Evolutionary conservation across 2,888 invertebrate species (phyloP), one percentile per base, ranked within the genome.

Genomic region (Ceramica pisi): DNA sequence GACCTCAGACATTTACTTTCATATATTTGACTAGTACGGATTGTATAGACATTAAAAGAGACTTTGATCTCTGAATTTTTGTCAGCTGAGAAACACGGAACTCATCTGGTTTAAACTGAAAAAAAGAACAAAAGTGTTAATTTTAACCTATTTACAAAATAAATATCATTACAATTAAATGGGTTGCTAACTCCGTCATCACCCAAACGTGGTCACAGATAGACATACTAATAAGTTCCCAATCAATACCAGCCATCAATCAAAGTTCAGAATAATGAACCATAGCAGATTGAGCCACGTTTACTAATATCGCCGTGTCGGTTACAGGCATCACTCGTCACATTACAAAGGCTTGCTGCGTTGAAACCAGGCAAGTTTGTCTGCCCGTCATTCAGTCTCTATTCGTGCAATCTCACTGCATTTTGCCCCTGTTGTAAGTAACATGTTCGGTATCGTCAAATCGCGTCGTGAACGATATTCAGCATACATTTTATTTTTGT

Each of bases 281-380:
- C 48, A 12, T n/a, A 31, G n/a, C 38, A 70, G 56, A 62, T 71
- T 57, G 48, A 31, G 6, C 46, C 26, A 51, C 55, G 46, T 55
- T 50, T 53, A 38, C 23, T 50, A 67, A 76, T 67, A 67, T 60
- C 50, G 9, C 14, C 19, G 44, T 21, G 78, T 65, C 61, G 35
- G 53, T 51, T 46, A 61, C 82, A 81, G 57, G 57, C n/a, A 26
- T 60, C 19, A 12, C 56, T 66, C 38, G 71, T 56, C 70, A 64
- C 44, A 38, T 65, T 62, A 71, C 78, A 81, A 46, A 62, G 55
- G 65, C 67, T n/a, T 5, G 51, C 70, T 64, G 41, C 61, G 23
- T 41, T 26, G 21, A 60, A 57, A 35, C 26, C 51, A 48, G 26
- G 14, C 53, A 56, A 46, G 57, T 67, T 44, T 53, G 66, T 61